These are phyloP conservation scores for Pseudeuparius sepicola DNA, from an alignment of 2,888 invertebrate genomes.

Conservation along the genomic window DNA sequence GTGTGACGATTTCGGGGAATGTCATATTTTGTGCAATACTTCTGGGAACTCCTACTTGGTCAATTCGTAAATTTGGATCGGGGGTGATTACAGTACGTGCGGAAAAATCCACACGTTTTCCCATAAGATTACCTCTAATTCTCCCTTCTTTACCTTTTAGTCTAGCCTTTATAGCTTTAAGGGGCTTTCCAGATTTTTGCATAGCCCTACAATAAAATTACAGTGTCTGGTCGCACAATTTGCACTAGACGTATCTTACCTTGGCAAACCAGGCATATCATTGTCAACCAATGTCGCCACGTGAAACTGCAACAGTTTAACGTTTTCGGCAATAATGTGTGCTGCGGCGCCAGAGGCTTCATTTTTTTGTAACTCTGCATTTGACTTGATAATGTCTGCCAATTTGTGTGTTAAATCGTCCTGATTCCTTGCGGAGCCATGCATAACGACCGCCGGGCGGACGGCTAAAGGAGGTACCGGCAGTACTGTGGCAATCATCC, in stretches of 20 bases:
- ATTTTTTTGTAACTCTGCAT: conserved; percentile 90
- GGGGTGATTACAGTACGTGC: conserved; percentile 98
- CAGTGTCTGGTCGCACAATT: too few relatives aligned
- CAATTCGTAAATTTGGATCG: conserved; percentile 88
- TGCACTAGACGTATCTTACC: conserved; percentile 36
- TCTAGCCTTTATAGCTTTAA: conserved; percentile 95
- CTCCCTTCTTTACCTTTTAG: conserved; percentile 98
- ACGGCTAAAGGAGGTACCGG: conserved; percentile 96
- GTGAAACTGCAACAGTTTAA: conserved; percentile 96
- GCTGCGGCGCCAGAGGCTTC: conserved; percentile 96
- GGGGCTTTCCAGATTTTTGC: conserved; percentile 97
- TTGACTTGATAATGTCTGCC: conserved; percentile 95
- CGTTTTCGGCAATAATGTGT: conserved; percentile 93
- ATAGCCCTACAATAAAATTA: conserved; percentile 62
- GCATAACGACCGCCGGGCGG: conserved; percentile 97
- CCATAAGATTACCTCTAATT: conserved; percentile 99
- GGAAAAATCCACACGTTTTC: conserved; percentile 99
- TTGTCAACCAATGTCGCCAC: conserved; percentile 97
- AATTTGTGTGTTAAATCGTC: conserved; percentile 99
- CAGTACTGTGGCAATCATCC: conserved; percentile 97
- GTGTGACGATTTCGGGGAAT: conserved; percentile 98
- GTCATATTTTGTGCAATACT: conserved; percentile 98
- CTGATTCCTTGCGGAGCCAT: conserved; percentile 97
- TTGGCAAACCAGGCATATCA: conserved; percentile 96
- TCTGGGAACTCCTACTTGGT: conserved; percentile 95